Base-by-base conservation (phyloP, 2,113 vertebrate species). In the Cebidichthys violaceus region DNA sequence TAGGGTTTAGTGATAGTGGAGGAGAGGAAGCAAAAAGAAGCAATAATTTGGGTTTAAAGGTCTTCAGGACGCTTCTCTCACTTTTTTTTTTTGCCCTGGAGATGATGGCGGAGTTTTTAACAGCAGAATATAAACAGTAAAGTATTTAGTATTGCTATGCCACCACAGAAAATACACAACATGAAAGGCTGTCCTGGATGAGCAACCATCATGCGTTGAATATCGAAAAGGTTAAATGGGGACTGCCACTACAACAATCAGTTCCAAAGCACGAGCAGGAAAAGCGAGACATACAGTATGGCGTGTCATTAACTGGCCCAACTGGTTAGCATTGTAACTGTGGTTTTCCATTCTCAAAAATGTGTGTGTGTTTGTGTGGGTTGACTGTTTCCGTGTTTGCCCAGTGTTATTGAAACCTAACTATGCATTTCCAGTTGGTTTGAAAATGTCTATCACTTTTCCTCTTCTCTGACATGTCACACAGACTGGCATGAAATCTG, bases 361-460 rank as follows among this genome's bases (percentile, higher is more conserved):
- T 27, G 7, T 29, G 35, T 45, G 43, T 35, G 43, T n/a, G 43
- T 27, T 37, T 65, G 47, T 37, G 33, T 68, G 79, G 13, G 22
- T 52, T 47, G 50, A 72, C 15, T 2, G 37, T 78, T 85, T 76
- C 37, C 52, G 45, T 47, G 78, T 79, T 85, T 0, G 0, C 50
- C 39, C 67, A 2, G 11, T 71, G 78, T 66, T 73, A 70, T 62
- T 70, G 31, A 75, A 79, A 84, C 68, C 66, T 50, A 87, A 33
- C 70, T 8, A 33, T 61, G 83, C 64, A 60, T 79, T 90, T 91
- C 82, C 77, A 73, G 83, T 60, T 69, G 22, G 69, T 89, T 88
- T 83, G 52, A 61, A 82, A 75, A 78, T 4, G 70, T 77, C 86
- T 20, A 29, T 81, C 74, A 60, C 43, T 61, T 68, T 50, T 22